A percentile compares a stretch with the other conserved stretches of the same genome.
Evolutionary conservation across 2,797 vertebrate genomes (phyloP).

Genomic region (Taenioides sp.): DNA sequence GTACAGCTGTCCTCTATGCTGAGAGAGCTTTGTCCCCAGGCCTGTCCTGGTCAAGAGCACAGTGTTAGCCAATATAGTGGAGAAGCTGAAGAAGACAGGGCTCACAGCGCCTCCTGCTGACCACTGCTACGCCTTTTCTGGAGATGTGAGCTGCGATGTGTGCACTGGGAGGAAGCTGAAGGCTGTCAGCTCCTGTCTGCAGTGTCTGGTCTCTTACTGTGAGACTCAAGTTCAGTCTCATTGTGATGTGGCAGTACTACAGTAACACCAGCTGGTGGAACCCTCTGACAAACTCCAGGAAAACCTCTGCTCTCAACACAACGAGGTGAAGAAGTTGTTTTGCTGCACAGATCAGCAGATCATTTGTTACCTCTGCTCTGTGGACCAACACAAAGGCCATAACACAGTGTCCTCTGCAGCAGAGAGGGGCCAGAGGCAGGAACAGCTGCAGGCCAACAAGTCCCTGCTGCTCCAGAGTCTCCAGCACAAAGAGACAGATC

Average conservation of each 20-base stretch:
- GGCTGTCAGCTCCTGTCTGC: not conserved
- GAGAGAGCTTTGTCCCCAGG: not conserved
- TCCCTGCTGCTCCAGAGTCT: constrained; percentile 1
- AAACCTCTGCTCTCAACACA: not conserved
- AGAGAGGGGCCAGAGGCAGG: not conserved
- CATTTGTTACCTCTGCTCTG: not conserved
- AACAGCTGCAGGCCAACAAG: not conserved
- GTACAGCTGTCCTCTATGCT: not conserved
- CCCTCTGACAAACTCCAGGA: constrained; percentile 9
- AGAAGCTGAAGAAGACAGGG: not conserved
- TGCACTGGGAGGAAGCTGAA: constrained; percentile 1
- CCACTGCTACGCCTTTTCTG: not conserved
- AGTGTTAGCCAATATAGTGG: constrained; percentile 1
- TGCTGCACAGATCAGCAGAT: not conserved
- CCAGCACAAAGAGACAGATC: not conserved
- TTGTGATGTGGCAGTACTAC: constrained; percentile 1
- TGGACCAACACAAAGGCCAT: not conserved
- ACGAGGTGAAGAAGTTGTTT: not conserved
- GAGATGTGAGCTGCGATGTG: not conserved
- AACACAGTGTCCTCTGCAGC: constrained; percentile 1
- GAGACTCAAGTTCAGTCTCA: constrained; percentile 7
- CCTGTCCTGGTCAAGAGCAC: not conserved
- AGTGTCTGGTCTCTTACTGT: constrained; percentile 7
- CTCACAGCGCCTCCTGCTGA: not conserved
- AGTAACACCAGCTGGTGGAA: constrained; percentile 8